These are phyloP conservation scores for Papilio glaucus DNA, from an alignment of 1,140 invertebrate genomes.

Conservation along the genomic window DNA sequence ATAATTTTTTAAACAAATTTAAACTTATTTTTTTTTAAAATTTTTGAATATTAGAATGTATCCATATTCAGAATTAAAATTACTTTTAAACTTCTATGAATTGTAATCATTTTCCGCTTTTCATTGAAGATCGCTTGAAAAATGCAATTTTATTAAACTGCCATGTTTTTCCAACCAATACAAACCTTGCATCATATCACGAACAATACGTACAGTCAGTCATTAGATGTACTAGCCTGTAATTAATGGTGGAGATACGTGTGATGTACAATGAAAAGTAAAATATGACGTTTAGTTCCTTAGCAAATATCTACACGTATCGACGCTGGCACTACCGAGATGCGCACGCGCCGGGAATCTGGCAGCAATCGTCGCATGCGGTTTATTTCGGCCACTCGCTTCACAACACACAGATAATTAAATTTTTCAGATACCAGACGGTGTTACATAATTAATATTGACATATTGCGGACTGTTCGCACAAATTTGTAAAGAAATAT, in stretches of 20 bases:
- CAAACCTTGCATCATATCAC: neutral
- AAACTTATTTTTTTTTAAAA: too few species aligned
- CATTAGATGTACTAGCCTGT: neutral
- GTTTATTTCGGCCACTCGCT: conserved; percentile 66
- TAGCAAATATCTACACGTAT: conserved; percentile 33
- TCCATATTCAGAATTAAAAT: too few species aligned
- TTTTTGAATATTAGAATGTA: too few species aligned
- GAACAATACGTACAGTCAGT: neutral
- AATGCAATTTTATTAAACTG: neutral
- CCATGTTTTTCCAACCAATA: neutral
- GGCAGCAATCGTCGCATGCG: conserved; percentile 56
- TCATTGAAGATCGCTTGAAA: too few species aligned
- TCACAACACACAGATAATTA: conserved; percentile 65
- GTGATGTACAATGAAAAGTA: conserved; percentile 1
- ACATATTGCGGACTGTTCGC: conserved; percentile 36
- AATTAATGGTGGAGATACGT: conserved; percentile 4
- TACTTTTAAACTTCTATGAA: too few species aligned
- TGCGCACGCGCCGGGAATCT: conserved; percentile 53
- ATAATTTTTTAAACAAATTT: too few species aligned
- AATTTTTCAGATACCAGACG: conserved; percentile 73
- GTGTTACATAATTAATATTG: conserved; percentile 58
- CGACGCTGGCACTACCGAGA: conserved; percentile 38
- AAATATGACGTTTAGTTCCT: conserved; percentile 4
- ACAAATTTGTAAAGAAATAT: conserved; percentile 26
- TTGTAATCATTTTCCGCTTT: too few species aligned